These are phyloP conservation scores for Anolis carolinensis DNA, from an alignment of 2,113 vertebrate genomes.

Conservation along the genomic window DNA sequence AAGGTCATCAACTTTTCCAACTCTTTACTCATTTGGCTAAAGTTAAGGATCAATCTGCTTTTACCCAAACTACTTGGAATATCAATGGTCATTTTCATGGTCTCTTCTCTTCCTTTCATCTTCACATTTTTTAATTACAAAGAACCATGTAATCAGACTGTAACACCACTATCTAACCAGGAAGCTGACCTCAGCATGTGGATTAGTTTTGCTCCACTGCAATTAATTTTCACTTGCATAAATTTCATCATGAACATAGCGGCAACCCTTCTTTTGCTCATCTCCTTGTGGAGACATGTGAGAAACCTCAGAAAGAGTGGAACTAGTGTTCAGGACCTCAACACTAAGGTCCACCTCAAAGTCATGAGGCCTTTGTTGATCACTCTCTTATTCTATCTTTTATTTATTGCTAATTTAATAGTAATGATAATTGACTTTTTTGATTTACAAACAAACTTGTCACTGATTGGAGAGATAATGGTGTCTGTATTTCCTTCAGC, in stretches of 20 bases:
- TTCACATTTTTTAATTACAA: no score
- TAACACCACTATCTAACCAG: not conserved
- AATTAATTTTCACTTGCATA: not conserved
- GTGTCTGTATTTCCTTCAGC: not conserved
- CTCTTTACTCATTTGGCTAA: constrained; percentile 28
- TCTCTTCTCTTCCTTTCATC: no score
- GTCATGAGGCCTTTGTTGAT: constrained; percentile 42
- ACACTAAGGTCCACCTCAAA: constrained; percentile 25
- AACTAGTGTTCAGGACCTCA: not conserved
- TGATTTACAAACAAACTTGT: not conserved
- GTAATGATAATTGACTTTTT: accelerated
- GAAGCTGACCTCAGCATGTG: not conserved
- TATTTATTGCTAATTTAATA: constrained; percentile 6
- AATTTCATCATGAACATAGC: constrained; percentile 43
- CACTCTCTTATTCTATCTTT: constrained; percentile 27
- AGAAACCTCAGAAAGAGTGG: not conserved
- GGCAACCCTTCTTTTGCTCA: constrained; percentile 14
- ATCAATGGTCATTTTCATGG: no score
- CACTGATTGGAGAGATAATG: not conserved
- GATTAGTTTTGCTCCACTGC: not conserved
- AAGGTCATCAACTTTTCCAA: constrained; percentile 27
- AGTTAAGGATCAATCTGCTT: constrained; percentile 11
- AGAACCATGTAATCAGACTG: not conserved
- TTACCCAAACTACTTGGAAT: constrained; percentile 14
- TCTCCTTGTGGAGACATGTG: constrained; percentile 24